Base-by-base conservation (phyloP, 2,113 vertebrate genomes). In the Rousettus leschenaultii region DNA sequence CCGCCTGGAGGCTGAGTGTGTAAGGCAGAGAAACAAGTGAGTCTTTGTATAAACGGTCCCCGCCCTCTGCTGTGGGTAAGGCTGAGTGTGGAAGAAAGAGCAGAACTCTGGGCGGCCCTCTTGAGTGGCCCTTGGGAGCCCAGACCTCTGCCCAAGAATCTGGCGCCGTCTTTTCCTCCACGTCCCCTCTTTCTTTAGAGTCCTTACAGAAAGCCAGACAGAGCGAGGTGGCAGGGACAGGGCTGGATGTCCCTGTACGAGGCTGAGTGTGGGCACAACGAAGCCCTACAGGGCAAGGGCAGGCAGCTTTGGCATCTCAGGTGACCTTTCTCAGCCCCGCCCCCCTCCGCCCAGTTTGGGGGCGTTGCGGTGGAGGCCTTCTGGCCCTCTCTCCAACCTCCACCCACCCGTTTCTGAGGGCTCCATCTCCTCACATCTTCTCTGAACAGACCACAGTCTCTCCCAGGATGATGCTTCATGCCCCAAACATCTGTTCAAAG, bases 181-280 rank as follows among this genome's bases (percentile, higher is more conserved):
- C 4, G 2, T 73, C 33, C 33, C 48, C 30, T 75, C 70, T 70
- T 28, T 33, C 7, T 38, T 66, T 74, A n/a, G 33, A 30, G 26
- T 26, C 59, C 3, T 71, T 2, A 1, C 1, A 9, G 92, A 86
- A 88, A 74, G 55, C n/a, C 19, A 40, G 55, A 35, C 15, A n/a
- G 55, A 43, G 38, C 0, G 10, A 45, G 28, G 18, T 4, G 30
- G 40, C 24, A 63, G 53, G 55, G 45, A 38, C 19, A 3, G 14
- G 18, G 55, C 18, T 38, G 4, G 22, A 5, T 75, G 51, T 24
- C 13, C 35, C 18, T 14, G 30, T 0, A 15, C 61, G 26, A 4
- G 61, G 38, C 48, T 3, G 0, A 0, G 1, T 5, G 2, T 13
- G 21, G n/a, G n/a, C 16, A 13, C 3, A 7, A 4, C 3, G 10